Evolutionary conservation across 2,888 invertebrate species (phyloP), one percentile per base, ranked within the genome.

Genomic region (Molorchus minor): DNA sequence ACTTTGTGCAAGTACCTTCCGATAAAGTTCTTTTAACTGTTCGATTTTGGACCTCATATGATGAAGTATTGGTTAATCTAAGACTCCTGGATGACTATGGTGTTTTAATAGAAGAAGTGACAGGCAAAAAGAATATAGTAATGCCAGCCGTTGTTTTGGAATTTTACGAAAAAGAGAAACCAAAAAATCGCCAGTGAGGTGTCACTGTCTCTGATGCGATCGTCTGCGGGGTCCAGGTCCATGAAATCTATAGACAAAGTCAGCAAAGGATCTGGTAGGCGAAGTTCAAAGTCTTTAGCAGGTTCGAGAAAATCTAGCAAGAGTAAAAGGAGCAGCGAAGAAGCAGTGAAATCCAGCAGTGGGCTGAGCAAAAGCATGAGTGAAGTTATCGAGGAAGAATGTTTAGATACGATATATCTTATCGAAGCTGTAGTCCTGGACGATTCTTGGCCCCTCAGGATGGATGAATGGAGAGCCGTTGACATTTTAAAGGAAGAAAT

Each of bases 381-480:
- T 12, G 33, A n/a, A 3, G 12, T n/a, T n/a, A n/a, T 30, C 5
- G n/a, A 3, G 3, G 17, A 25, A 13, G 13, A 1, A 10, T n/a
- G 10, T n/a, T 10, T 30, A 1, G 45, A 30, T n/a, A 45, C 45
- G 10, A 17, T 41, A 13, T 52, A 57, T 20, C 13, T 56, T 4
- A 53, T 66, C 8, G 78, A 80, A 45, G 79, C 73, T 7, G 71
- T 63, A 3, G 76, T 81, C n/a, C 51, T 79, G 0, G 69, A 79
- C 2, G 62, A 80, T 45, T 76, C 78, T 1, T 83, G 83, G 83
- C 82, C 82, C 1, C 62, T 82, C 45, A 79, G 75, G 0, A 62
- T 57, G 3, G 54, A 59, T 0, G 82, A 83, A 65, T 83, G 82
- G 82, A 51, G 58, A 0, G 58, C 69, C 1, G 79, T 76, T 0